Evolutionary conservation across 2,797 vertebrate species (phyloP), one percentile per base, ranked within the genome.

Genomic region (Sebastes cheni): DNA sequence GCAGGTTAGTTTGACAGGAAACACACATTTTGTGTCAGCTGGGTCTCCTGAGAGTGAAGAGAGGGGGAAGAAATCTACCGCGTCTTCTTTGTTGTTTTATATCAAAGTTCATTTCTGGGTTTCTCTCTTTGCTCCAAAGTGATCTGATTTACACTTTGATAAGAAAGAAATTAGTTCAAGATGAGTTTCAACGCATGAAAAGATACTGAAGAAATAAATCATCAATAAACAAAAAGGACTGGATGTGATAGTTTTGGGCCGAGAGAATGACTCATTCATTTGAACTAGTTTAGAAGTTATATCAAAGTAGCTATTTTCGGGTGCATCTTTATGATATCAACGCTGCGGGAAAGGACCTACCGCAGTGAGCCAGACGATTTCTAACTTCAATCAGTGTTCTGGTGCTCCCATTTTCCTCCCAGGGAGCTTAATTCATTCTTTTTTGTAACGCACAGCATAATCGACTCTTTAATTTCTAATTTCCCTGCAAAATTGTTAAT

Each of bases 1-100:
- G 67, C 90, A 94, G 89, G 95, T 96, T 29, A 79, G 96, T 91
- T 39, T 59, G 64, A 61, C 36, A 36, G 29, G 7, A 54, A 20
- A 36, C 16, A 50, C 27, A 46, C 67, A 22, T n/a, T 29, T 36
- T 42, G 7, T n/a, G 20, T 20, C 1, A 8, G 11, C 27, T 22
- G 29, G 30, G 12, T 73, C 39, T 55, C 13, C 2, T 54, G 10
- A 56, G 72, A 16, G 54, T 54, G 25, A 32, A 60, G 20, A 66
- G 23, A n/a, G 8, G 2, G 14, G 2, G 14, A 16, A 20, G 42
- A 20, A 64, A 11, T 60, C 11, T 8, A 8, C 9, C 8, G 4
- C 8, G 23, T 46, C 52, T 60, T 9, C 16, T 4, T 7, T 80
- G 32, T 50, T 12, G 1, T 67, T 72, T 81, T n/a, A 20, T 27